Conservation (phyloP, 2,113 vertebrate species). For the Centrocercus urophasianus region DNA sequence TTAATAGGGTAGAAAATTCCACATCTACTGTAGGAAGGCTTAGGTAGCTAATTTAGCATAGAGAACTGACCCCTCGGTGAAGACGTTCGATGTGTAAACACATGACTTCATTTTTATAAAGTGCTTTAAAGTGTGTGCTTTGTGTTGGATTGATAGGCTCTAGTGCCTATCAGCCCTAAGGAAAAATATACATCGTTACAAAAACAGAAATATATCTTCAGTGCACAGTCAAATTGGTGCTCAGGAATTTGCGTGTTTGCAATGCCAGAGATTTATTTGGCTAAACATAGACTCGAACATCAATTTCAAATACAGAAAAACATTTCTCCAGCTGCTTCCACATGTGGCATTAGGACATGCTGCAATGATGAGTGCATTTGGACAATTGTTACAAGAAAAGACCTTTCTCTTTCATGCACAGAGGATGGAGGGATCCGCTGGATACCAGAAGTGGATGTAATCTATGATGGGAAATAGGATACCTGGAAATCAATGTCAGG, state of each 20-base stretch:
- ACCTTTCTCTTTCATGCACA: not conserved
- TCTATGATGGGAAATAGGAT: not conserved
- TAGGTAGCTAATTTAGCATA: not conserved
- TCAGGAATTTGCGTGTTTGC: conserved; percentile 6
- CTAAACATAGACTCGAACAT: conserved; percentile 6
- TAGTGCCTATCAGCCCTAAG: not conserved
- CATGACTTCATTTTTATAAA: not conserved
- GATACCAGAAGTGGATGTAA: not conserved
- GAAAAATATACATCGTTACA: not conserved
- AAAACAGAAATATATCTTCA: not conserved
- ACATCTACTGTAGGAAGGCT: not conserved
- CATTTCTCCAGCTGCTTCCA: conserved; percentile 41
- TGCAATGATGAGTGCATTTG: not conserved
- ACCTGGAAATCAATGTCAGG: not conserved
- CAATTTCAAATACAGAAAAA: conserved; percentile 37
- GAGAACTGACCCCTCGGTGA: not conserved
- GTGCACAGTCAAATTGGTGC: not conserved
- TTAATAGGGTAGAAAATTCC: not conserved
- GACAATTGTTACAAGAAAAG: not conserved
- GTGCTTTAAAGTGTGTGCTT: not conserved
- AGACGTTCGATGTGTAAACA: not conserved
- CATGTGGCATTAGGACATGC: conserved; percentile 36
- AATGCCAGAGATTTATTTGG: not conserved
- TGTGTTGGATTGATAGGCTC: not conserved
- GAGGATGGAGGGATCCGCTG: not conserved